Conservation (phyloP, 1,140 invertebrate genomes). For the Oncopeltus fasciatus region DNA sequence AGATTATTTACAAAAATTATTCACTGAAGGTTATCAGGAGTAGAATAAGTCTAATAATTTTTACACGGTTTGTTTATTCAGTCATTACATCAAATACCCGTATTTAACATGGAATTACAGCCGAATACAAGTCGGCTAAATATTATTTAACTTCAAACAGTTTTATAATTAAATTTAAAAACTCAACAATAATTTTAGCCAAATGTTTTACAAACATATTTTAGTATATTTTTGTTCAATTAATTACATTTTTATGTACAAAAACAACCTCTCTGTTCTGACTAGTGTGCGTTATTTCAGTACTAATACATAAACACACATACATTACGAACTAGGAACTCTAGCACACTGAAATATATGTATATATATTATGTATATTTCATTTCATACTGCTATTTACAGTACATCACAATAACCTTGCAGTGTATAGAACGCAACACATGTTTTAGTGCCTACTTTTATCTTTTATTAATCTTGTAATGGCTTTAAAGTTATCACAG, state of each 20-base stretch:
- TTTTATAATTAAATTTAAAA: slow-evolving; percentile 15
- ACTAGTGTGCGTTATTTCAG: slow-evolving; percentile 21
- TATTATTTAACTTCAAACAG: slow-evolving; percentile 19
- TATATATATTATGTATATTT: background rate
- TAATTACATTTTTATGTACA: slow-evolving; percentile 16
- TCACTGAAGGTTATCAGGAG: background rate
- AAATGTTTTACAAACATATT: slow-evolving; percentile 18
- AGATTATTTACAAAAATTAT: background rate
- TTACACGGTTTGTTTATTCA: slow-evolving; percentile 22
- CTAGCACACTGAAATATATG: slow-evolving; percentile 20
- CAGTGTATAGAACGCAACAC: slow-evolving; percentile 19
- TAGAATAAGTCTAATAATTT: slow-evolving; percentile 6
- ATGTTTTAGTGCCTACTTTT: slow-evolving; percentile 13
- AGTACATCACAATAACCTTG: slow-evolving; percentile 16
- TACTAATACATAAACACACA: slow-evolving; percentile 21
- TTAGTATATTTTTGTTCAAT: slow-evolving; percentile 9
- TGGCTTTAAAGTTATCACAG: slow-evolving; percentile 17
- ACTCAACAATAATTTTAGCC: slow-evolving; percentile 15
- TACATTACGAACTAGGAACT: slow-evolving; percentile 20
- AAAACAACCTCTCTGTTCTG: slow-evolving; percentile 21
- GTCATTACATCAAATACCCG: slow-evolving; percentile 24
- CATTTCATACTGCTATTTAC: slow-evolving; percentile 14
- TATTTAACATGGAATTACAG: slow-evolving; percentile 24
- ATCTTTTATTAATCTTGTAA: background rate
- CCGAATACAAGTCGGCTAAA: slow-evolving; percentile 18